Conservation (phyloP, 2,888 invertebrate species). For the Pedicia rivosa region DNA sequence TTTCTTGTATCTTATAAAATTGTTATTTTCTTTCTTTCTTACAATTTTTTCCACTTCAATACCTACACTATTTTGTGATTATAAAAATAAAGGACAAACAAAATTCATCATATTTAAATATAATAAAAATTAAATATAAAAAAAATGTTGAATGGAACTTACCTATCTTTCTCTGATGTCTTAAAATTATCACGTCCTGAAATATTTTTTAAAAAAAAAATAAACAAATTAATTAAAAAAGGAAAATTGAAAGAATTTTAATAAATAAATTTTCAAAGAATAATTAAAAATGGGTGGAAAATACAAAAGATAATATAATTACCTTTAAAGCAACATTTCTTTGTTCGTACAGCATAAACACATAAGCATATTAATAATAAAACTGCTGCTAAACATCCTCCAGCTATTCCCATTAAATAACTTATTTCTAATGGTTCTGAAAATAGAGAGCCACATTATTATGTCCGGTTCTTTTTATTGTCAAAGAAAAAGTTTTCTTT, state of each 20-base stretch:
- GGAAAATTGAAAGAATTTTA: background rate
- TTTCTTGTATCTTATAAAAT: no score
- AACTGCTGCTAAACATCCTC: slow-evolving; percentile 37
- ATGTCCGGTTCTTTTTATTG: background rate
- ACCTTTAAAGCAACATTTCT: slow-evolving; percentile 46
- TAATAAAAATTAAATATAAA: no score
- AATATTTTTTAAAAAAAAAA: slow-evolving; percentile 27
- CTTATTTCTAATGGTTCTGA: slow-evolving; percentile 44
- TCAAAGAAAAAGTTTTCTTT: background rate
- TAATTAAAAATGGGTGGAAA: background rate
- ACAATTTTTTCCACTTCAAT: no score
- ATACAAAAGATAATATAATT: slow-evolving; percentile 19
- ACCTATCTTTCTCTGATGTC: slow-evolving; percentile 73
- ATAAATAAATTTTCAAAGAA: no score
- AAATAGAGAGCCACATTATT: slow-evolving; percentile 11
- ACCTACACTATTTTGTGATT: no score
- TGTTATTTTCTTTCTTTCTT: no score
- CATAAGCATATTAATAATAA: slow-evolving; percentile 38
- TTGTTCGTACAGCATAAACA: slow-evolving; percentile 39
- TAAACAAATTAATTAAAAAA: slow-evolving; percentile 6
- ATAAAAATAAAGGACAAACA: no score
- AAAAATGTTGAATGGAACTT: no score
- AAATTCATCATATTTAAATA: no score
- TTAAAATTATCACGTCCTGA: slow-evolving; percentile 70
- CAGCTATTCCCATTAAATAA: slow-evolving; percentile 39